Percentiles rank a stretch among this genome's conserved stretches.
Conservation (phyloP, 1,140 invertebrate genomes). For the Vanessa atalanta region DNA sequence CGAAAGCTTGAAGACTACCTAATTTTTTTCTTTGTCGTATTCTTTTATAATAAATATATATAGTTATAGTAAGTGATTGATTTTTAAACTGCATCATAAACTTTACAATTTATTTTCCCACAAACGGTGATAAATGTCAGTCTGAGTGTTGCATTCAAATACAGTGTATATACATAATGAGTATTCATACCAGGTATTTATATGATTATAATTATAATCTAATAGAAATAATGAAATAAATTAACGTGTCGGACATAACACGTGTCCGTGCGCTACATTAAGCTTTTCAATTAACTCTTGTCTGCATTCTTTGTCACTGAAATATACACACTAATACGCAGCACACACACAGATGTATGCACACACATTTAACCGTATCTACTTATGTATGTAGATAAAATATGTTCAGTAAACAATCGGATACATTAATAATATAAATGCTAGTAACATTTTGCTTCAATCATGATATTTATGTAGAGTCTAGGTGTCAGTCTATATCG, state of each 20-base stretch:
- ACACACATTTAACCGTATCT: no score
- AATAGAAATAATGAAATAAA: conserved; percentile 10
- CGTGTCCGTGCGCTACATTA: not conserved
- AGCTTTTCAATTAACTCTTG: conserved; percentile 10
- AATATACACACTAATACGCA: no score
- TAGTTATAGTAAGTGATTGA: not conserved
- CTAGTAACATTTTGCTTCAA: no score
- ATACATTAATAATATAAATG: no score
- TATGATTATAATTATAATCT: conserved; percentile 25
- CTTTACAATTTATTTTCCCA: conserved; percentile 9
- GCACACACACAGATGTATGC: no score
- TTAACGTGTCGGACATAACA: not conserved
- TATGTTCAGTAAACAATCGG: no score
- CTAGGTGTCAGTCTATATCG: no score
- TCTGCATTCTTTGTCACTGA: not conserved
- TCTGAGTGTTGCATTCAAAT: conserved; percentile 19
- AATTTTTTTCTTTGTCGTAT: no score
- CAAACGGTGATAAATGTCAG: not conserved
- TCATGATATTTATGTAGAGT: no score
- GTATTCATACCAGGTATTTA: conserved; percentile 21
- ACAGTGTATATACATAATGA: not conserved
- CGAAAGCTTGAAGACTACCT: no score
- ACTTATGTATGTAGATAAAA: no score
- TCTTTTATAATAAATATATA: no score
- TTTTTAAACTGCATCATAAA: not conserved